Evolutionary conservation across 2,113 vertebrate genomes (phyloP).

Genomic region (human): GRCh38 chr2:165454001-165454500

Average conservation of each 20-base stretch:
- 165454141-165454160: conserved; percentile 2
- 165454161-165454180: conserved; percentile 46
- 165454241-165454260: conserved; percentile 56
- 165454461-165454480: background rate
- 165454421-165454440: background rate
- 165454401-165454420: conserved; percentile 46
- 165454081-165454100: conserved; percentile 16
- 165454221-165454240: conserved; percentile 45
- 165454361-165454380: conserved; percentile 23
- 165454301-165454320: conserved; percentile 3
- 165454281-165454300: conserved; percentile 50
- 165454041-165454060: background rate
- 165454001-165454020: conserved; percentile 19
- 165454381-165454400: background rate
- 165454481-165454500: background rate
- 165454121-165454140: conserved; percentile 25
- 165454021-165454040: conserved; percentile 3
- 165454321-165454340: conserved; percentile 39
- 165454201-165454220: conserved; percentile 37
- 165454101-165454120: conserved; percentile 33
- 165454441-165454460: background rate
- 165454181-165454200: conserved; percentile 56
- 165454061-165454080: conserved; percentile 8
- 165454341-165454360: conserved; percentile 52
- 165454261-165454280: conserved; percentile 49